Percentiles rank a stretch among this genome's conserved stretches.
These are phyloP conservation scores for Calliopum simillimum DNA, from an alignment of 2,888 invertebrate genomes.

Conservation along the genomic window DNA sequence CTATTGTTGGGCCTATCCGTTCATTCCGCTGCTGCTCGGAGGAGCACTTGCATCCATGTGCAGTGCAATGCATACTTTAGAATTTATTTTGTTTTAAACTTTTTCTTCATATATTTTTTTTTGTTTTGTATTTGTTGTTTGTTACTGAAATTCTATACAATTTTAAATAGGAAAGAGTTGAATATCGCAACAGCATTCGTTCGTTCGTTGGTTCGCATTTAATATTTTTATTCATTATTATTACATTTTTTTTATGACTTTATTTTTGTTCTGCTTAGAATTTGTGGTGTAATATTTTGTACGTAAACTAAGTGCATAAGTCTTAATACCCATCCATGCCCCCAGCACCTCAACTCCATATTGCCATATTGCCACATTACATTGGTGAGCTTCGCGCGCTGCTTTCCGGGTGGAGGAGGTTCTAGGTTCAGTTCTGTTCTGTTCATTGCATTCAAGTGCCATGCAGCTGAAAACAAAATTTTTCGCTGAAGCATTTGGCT, in stretches of 20 bases:
- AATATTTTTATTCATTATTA: slow-evolving; percentile 9
- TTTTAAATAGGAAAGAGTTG: slow-evolving; percentile 33
- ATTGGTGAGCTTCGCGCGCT: not conserved
- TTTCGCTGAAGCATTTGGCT: slow-evolving; percentile 20
- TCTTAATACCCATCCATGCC: not conserved
- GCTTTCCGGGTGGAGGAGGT: not conserved
- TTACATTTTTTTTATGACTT: not conserved
- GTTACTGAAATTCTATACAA: slow-evolving; percentile 35
- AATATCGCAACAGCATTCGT: slow-evolving; percentile 24
- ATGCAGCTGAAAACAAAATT: slow-evolving; percentile 29
- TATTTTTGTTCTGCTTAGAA: not conserved
- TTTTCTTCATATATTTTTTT: slow-evolving; percentile 11
- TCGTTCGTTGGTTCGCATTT: slow-evolving; percentile 14
- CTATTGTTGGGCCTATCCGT: not conserved
- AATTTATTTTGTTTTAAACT: slow-evolving; percentile 33
- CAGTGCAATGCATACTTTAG: slow-evolving; percentile 27
- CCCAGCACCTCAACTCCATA: not conserved
- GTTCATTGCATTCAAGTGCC: slow-evolving; percentile 34
- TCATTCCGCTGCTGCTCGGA: not conserved
- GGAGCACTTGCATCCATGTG: slow-evolving; percentile 16
- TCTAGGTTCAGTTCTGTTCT: not conserved
- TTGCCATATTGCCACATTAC: not conserved
- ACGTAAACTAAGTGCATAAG: not conserved
- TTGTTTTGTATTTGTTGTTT: not conserved
- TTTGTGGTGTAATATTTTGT: not conserved